Conservation (phyloP, 2,797 vertebrate species). For the Phrynocephalus guinanensis region DNA sequence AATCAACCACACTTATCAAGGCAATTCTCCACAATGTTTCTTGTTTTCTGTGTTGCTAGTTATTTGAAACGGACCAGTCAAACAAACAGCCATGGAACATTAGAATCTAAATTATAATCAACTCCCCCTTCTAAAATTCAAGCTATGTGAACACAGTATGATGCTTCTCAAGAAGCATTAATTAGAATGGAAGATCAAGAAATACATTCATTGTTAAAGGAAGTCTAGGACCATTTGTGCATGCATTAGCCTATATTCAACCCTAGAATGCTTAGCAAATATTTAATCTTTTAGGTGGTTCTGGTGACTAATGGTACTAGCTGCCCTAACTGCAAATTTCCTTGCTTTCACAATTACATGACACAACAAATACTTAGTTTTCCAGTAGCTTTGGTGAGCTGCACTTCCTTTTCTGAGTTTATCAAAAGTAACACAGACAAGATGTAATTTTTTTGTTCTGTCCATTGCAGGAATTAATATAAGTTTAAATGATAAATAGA, state of each 20-base stretch:
- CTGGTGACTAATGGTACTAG: constrained; percentile 10
- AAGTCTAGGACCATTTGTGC: not conserved
- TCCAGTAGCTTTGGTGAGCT: constrained; percentile 24
- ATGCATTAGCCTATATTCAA: not conserved
- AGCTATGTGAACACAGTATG: not conserved
- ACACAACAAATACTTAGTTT: constrained; percentile 3
- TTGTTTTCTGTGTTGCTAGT: not conserved
- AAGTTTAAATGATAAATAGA: no score
- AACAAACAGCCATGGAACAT: not conserved
- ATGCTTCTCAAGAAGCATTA: constrained; percentile 6
- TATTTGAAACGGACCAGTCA: not conserved
- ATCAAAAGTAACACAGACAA: constrained; percentile 12
- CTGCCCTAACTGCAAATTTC: not conserved
- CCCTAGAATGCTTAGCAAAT: not conserved
- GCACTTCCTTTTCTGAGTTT: constrained; percentile 12
- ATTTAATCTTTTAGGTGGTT: not conserved
- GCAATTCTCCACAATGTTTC: not conserved
- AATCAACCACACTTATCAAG: not conserved
- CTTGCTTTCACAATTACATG: constrained; percentile 34
- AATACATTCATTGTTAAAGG: constrained; percentile 12
- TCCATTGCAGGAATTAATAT: no score
- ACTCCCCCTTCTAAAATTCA: not conserved
- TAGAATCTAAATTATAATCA: constrained; percentile 1
- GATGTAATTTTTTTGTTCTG: not conserved
- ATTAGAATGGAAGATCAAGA: constrained; percentile 24